Evolutionary conservation across 2,113 vertebrate genomes (phyloP).

Genomic region (Chroicocephalus ridibundus): DNA sequence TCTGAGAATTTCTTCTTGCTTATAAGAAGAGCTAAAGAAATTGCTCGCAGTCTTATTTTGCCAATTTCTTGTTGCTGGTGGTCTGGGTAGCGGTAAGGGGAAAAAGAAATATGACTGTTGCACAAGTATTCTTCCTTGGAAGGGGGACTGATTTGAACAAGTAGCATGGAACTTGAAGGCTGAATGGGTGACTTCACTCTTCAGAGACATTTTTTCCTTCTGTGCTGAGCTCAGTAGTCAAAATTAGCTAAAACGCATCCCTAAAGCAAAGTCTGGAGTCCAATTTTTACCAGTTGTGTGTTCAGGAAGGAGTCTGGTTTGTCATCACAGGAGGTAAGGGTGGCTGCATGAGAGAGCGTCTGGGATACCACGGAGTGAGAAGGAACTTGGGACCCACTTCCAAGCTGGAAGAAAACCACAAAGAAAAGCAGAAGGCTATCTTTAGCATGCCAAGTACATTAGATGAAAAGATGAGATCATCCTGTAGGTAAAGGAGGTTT

Average conservation of each 20-base stretch:
- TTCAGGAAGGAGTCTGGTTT: slow-evolving; percentile 1
- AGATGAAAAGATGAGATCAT: slow-evolving; percentile 27
- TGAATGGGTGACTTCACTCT: background rate
- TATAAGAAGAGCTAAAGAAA: slow-evolving; percentile 10
- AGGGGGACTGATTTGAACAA: background rate
- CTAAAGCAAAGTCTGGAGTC: background rate
- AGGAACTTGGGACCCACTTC: slow-evolving; percentile 2
- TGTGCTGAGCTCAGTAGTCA: background rate
- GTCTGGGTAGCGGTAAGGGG: background rate
- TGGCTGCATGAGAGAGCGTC: background rate
- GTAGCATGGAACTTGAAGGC: background rate
- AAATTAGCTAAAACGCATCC: background rate
- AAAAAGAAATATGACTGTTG: background rate
- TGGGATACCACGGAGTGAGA: slow-evolving; percentile 8
- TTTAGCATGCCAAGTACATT: slow-evolving; percentile 36
- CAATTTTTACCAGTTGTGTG: background rate
- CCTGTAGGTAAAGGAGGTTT: slow-evolving; percentile 22
- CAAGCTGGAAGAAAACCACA: slow-evolving; percentile 27
- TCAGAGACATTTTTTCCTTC: background rate
- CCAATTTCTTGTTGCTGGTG: background rate
- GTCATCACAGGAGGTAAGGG: background rate
- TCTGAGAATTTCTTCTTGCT: slow-evolving; percentile 36
- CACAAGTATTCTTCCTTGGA: background rate
- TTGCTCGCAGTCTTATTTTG: background rate
- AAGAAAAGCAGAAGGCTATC: slow-evolving; percentile 3